Percentiles rank a stretch among this genome's conserved stretches.
Evolutionary conservation across 2,888 invertebrate species (phyloP).

Genomic region (Euzophera pinguis): DNA sequence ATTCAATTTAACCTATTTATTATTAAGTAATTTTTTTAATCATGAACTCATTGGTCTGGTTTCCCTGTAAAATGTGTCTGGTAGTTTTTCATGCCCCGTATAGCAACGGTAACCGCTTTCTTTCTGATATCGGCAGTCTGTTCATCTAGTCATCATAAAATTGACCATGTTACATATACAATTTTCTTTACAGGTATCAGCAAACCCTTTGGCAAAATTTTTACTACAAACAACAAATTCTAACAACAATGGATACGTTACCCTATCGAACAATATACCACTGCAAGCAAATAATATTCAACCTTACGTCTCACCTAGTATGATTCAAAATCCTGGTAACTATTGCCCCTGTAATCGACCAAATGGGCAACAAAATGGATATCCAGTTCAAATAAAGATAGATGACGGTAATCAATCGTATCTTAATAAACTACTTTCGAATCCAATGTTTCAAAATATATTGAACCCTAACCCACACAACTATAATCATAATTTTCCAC

Average conservation of each 20-base stretch:
- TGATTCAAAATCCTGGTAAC: constrained; percentile 30
- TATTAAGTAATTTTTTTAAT: no score
- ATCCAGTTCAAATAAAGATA: constrained; percentile 21
- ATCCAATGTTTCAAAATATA: constrained; percentile 33
- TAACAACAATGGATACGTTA: constrained; percentile 21
- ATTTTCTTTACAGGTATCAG: constrained; percentile 41
- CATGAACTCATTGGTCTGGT: no score
- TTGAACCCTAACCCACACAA: constrained; percentile 30
- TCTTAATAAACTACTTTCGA: constrained; percentile 35
- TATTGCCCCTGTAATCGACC: background rate
- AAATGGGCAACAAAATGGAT: constrained; percentile 28
- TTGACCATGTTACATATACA: no score
- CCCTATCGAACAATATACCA: constrained; percentile 20
- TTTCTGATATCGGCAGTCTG: no score
- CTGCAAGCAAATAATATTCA: constrained; percentile 26
- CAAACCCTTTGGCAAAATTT: constrained; percentile 36
- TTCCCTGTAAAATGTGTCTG: no score
- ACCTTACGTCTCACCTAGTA: constrained; percentile 29
- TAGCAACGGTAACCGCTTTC: no score
- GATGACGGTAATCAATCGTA: constrained; percentile 33
- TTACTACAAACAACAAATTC: constrained; percentile 26
- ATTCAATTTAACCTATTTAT: no score
- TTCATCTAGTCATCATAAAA: no score
- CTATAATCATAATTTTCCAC: constrained; percentile 29
- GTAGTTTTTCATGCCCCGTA: no score